A percentile compares a stretch with the other conserved stretches of the same genome.
Evolutionary conservation across 2,113 vertebrate genomes (phyloP).

Genomic region (Acanthisitta chloris): DNA sequence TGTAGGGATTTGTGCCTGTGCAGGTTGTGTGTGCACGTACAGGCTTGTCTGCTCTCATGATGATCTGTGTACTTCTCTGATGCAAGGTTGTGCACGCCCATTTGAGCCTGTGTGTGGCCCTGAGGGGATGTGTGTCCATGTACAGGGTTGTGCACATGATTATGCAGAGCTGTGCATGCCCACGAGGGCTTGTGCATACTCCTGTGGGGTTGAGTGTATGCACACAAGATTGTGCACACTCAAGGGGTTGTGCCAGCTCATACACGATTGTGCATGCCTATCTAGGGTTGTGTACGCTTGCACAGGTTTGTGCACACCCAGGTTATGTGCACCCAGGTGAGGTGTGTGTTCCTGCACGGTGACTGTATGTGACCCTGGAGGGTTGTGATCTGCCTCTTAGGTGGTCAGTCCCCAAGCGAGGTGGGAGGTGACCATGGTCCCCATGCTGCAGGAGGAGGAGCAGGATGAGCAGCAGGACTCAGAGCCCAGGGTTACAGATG

Average conservation of each 20-base stretch:
- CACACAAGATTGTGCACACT: not conserved
- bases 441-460: not conserved
- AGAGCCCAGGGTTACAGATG: not conserved
- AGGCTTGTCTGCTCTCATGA: not conserved
- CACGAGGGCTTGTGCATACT: fast-evolving
- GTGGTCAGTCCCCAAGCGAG: not conserved
- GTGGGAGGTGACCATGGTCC: fast-evolving
- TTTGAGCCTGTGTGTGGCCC: too few species aligned
- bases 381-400: not conserved
- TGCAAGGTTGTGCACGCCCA: not conserved
- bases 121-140: fast-evolving
- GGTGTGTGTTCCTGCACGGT: fast-evolving
- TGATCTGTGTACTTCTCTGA: fast-evolving
- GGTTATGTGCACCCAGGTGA: not conserved
- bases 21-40: fast-evolving
- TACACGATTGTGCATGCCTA: not conserved
- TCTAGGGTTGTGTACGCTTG: not conserved
- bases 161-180: not conserved
- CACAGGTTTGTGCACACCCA: fast-evolving
- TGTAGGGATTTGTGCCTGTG: not conserved
- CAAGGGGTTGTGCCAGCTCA: not conserved
- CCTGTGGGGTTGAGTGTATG: fast-evolving
- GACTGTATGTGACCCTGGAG: fast-evolving
- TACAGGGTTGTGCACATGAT: too few species aligned
- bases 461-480: too few species aligned